Base-by-base conservation (phyloP, 2,113 vertebrate species). In the Typhlomys cinereus region DNA sequence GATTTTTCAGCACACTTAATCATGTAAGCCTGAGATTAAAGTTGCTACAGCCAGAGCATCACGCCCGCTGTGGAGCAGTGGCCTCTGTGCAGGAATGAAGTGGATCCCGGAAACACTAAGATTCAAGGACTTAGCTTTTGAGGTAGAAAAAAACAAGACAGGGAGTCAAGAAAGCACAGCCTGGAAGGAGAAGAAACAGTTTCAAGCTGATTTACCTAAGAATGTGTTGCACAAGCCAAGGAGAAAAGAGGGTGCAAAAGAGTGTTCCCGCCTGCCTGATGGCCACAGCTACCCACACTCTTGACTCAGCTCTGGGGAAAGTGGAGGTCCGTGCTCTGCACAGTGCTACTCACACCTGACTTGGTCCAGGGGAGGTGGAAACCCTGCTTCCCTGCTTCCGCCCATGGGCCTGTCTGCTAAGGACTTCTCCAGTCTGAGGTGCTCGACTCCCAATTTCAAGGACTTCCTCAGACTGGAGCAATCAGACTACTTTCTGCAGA, bases 1-100 rank as follows among this genome's bases (percentile, higher is more conserved):
- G 64, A 39, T 61, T 88, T 93, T 95, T 95, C 85, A 91, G 25
- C 82, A 78, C 0, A 2, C 57, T 93, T 95, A 71, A 87, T 94
- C 88, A 69, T 6, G 21, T 91, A 88, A 93, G 61, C 62, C 41
- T 18, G 54, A 92, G 78, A 90, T 95, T 81, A 93, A 76, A 84
- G 66, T 39, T 86, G 57, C 46, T 5, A 46, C 1, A 74, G 66
- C 50, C 69, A 70, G 79, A 78, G 62, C 3, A 8, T 36, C 59
- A 13, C 34, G 5, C 70, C 57, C 80, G 76, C 34, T 46, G 5
- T 1, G 46, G 61, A 20, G 46, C 71, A 69, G 59, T 20, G n/a
- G 27, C 36, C 78, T 71, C 76, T 94, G 48, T 2, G 20, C 3
- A 23, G 36, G 61, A 62, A 87, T 62, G 64, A 90, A 76, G 73